Percentiles rank a stretch among this genome's conserved stretches.
These are phyloP conservation scores for Choloepus didactylus DNA, from an alignment of 2,797 vertebrate species.

Conservation along the genomic window DNA sequence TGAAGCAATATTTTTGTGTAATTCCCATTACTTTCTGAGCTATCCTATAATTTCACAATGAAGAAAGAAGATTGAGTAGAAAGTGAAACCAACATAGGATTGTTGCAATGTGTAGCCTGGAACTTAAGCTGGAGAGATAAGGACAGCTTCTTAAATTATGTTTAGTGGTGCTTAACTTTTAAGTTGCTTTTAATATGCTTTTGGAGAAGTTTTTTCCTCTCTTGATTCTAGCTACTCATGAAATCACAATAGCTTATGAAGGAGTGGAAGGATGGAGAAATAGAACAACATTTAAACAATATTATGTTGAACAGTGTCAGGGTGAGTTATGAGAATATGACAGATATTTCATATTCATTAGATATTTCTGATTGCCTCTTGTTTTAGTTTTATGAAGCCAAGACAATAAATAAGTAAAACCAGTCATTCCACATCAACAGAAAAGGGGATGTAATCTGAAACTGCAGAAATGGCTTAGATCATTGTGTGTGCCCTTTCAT, in stretches of 20 bases:
- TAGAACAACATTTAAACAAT: not conserved
- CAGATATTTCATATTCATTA: not conserved
- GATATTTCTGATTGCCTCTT: not conserved
- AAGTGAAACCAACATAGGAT: not conserved
- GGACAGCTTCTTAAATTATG: not conserved
- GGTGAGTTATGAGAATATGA: not conserved
- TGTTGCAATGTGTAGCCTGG: not conserved
- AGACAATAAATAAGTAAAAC: not conserved
- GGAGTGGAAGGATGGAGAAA: not conserved
- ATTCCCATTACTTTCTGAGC: conserved; percentile 27
- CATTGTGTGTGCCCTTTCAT: not conserved
- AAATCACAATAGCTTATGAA: not conserved
- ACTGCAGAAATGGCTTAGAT: too few species aligned
- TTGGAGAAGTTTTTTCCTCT: not conserved
- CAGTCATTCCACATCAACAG: not conserved
- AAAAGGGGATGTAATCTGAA: not conserved
- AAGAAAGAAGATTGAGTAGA: not conserved
- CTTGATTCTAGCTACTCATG: not conserved
- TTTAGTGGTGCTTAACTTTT: not conserved
- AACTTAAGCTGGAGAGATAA: not conserved
- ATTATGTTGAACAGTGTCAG: not conserved
- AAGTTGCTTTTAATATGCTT: not conserved
- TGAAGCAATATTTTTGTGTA: not conserved
- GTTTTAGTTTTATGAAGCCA: conserved; percentile 1
- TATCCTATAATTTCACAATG: not conserved